Evolutionary conservation across 2,113 vertebrate genomes (phyloP), one percentile per base, ranked within the genome.

Genomic region (Zapornia atra): DNA sequence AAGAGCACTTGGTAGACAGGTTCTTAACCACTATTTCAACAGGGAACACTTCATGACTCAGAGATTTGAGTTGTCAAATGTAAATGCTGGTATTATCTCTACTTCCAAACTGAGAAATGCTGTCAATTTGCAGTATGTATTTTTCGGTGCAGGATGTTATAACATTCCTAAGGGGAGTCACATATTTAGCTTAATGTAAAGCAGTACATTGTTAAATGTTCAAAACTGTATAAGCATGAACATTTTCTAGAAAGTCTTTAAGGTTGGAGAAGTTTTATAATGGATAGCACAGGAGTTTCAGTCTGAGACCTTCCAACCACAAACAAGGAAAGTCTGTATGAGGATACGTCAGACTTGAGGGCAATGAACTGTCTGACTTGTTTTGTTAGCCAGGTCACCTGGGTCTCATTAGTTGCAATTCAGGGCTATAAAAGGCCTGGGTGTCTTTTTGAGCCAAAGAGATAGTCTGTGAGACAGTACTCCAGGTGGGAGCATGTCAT

Each of bases 81-180:
- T 65, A 89, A 95, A 68, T 92, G 50, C 68, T 89, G 50, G 87
- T 73, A 68, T 96, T 96, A 77, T 91, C 71, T 90, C 61, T 84
- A 64, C 57, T 88, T 78, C 73, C 33, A 57, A 89, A 42, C 14
- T 78, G 54, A 95, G 68, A 80, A 66, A 80, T 68, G 9, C 24
- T 57, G 6, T 82, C 33, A 76, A 34, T 84, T 95, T 87, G 19
- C 44, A 86, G 36, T 5, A 38, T 73, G 18, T 59, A 48, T 73
- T 93, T 94, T 94, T 94, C 38, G 89, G 72, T 82, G 44, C n/a
- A 63, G 91, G 38, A 25, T 19, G 40, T 60, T 86, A 31, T 65
- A 59, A 90, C 93, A 57, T 42, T 0, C 75, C 63, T 83, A 46
- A 57, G 77, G 16, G 42, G 29, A 85, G 51, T 83, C 70, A 80